These are phyloP conservation scores for Melieria crassipennis DNA, from an alignment of 2,888 invertebrate genomes.

Conservation along the genomic window DNA sequence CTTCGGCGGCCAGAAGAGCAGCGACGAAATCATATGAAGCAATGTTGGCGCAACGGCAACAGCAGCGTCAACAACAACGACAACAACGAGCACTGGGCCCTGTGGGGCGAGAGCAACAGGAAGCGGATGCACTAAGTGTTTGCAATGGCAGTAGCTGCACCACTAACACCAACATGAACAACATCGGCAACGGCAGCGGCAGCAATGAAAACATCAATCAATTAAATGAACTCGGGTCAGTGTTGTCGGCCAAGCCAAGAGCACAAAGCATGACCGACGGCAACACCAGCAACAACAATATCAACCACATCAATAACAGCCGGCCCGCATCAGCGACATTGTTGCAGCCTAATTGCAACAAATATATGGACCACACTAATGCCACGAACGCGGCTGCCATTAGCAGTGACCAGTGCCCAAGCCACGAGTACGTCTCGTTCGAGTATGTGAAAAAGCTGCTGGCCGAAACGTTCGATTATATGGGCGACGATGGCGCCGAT, in stretches of 20 bases:
- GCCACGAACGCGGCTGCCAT: slow-evolving; percentile 41
- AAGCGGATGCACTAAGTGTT: background rate
- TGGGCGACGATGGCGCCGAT: slow-evolving; percentile 39
- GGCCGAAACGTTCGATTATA: slow-evolving; percentile 58
- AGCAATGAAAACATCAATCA: slow-evolving; percentile 53
- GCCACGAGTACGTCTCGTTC: slow-evolving; percentile 63
- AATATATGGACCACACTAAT: slow-evolving; percentile 29
- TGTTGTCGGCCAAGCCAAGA: slow-evolving; percentile 44
- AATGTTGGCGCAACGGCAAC: background rate
- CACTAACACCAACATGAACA: slow-evolving; percentile 34
- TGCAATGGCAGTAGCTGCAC: slow-evolving; percentile 37
- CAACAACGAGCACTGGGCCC: slow-evolving; percentile 48
- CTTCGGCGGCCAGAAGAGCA: slow-evolving; percentile 29
- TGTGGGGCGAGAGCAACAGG: slow-evolving; percentile 41
- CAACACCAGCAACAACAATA: slow-evolving; percentile 26
- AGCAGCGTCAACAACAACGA: slow-evolving; percentile 35
- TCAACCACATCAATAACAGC: slow-evolving; percentile 30
- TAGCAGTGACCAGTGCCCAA: slow-evolving; percentile 32
- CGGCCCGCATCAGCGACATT: slow-evolving; percentile 7
- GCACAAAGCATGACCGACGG: slow-evolving; percentile 22
- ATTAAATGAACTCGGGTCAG: slow-evolving; percentile 56
- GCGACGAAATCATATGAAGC: slow-evolving; percentile 16
- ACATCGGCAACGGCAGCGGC: slow-evolving; percentile 30
- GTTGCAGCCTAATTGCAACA: slow-evolving; percentile 30
- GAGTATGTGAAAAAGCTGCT: slow-evolving; percentile 66